Conservation (phyloP, 2,113 vertebrate genomes). For the Seriola dumerili region DNA sequence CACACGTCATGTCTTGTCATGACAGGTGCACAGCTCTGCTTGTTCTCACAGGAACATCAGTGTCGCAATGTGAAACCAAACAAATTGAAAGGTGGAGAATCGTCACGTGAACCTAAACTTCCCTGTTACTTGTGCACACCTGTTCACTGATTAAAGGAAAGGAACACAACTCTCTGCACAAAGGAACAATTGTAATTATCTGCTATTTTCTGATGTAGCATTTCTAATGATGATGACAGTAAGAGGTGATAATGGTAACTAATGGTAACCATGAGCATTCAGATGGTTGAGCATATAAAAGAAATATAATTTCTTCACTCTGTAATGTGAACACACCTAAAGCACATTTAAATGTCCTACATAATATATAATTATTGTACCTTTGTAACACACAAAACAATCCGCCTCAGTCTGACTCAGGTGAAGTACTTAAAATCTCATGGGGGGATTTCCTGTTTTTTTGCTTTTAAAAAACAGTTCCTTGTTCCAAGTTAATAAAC, state of each 20-base stretch:
- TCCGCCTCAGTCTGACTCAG: background rate
- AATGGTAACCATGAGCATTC: too few relatives aligned
- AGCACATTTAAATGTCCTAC: background rate
- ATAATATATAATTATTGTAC: background rate
- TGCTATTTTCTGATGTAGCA: background rate
- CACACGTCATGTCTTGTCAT: background rate
- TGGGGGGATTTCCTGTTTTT: background rate
- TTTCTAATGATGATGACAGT: background rate
- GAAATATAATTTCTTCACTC: background rate
- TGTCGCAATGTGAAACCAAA: conserved; percentile 26
- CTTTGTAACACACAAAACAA: background rate
- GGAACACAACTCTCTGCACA: background rate
- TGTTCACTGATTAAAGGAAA: background rate
- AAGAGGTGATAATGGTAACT: background rate
- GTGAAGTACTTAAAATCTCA: background rate
- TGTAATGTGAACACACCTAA: background rate
- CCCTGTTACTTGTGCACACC: background rate
- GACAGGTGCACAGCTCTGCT: background rate
- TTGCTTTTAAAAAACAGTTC: background rate
- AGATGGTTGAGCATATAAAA: background rate
- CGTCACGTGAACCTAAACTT: background rate
- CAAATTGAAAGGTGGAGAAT: background rate
- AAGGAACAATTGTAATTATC: background rate
- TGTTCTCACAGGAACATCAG: conserved; percentile 1
- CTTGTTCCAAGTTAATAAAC: background rate